These are phyloP conservation scores for Leptobrachium leishanense DNA, from an alignment of 2,113 vertebrate genomes.

Conservation along the genomic window DNA sequence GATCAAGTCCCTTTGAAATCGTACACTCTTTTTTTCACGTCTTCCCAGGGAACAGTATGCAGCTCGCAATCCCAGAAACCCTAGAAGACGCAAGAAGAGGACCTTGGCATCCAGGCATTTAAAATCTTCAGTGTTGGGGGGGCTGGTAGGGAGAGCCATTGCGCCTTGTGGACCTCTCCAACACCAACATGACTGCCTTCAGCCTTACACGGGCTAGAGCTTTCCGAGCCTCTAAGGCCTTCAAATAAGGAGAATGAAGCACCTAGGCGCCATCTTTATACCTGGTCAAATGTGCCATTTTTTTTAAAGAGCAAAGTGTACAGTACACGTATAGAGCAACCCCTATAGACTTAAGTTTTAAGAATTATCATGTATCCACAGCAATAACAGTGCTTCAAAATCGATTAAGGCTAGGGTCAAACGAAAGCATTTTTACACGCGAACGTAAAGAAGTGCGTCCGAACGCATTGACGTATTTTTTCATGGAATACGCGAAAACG, in stretches of 20 bases:
- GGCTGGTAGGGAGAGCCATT: neutral
- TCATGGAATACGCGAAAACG: too few species aligned
- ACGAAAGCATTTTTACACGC: too few species aligned
- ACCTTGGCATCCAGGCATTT: constrained; percentile 15
- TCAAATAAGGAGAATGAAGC: neutral
- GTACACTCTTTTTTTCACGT: constrained; percentile 29
- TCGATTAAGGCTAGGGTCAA: too few species aligned
- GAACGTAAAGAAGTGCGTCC: too few species aligned
- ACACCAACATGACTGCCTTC: constrained; percentile 1
- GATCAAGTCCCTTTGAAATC: constrained; percentile 40
- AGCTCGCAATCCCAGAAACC: constrained; percentile 33
- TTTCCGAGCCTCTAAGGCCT: neutral
- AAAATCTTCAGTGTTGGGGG: constrained; percentile 7
- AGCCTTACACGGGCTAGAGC: constrained; percentile 9
- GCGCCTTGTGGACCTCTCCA: neutral
- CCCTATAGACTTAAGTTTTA: too few species aligned
- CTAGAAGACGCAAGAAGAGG: constrained; percentile 24
- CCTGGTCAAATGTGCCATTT: too few species aligned
- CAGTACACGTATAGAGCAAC: too few species aligned
- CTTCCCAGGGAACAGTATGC: constrained; percentile 32
- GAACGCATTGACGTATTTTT: too few species aligned
- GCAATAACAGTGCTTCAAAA: too few species aligned
- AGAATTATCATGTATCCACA: too few species aligned
- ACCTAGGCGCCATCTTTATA: neutral
- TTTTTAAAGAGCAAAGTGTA: too few species aligned